Base-by-base conservation (phyloP, 2,888 invertebrate genomes). In the Odontomyia ornata region DNA sequence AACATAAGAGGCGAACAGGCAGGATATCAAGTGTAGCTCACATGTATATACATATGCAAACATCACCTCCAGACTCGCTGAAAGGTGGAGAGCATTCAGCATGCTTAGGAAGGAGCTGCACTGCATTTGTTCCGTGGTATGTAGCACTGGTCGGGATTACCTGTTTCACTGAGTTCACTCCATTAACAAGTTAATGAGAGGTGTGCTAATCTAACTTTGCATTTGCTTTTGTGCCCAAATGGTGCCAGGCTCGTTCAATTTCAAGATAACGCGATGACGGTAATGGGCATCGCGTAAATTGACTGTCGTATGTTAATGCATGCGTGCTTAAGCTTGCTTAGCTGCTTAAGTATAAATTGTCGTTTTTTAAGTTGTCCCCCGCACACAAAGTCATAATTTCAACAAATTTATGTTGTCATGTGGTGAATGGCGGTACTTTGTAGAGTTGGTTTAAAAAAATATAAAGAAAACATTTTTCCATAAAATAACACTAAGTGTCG, bases 151-250 rank as follows among this genome's bases (percentile, higher is more conserved):
- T 4, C 43, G 18, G 69, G 69, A 47, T 25, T 69, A 69, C 69
- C 23, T 69, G 69, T 23, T 47, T 47, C 27, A 43, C 0, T n/a
- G 69, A 69, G 25, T 69, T 47, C 69, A 23, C 47, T 69, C 69
- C 69, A 69, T 69, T 69, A 69, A 47, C 69, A 69, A 69, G 69
- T 69, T 69, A 69, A 69, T 69, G 69, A 47, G 47, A 47, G 69
- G 47, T 47, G 69, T 25, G 69, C 69, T 69, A 69, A 69, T 69
- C 47, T 46, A 47, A 27, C 23, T 69, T 69, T 47, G 30, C 69
- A 69, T 46, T 69, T 30, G 46, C 69, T 21, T 60, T 21, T 11
- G 13, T 60, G 60, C 23, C 21, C 13, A 18, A n/a, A 60, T 25
- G 23, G 18, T 60, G 60, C 13, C 1, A 25, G 7, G 25, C 23